These are phyloP conservation scores for Pachliopta kotzebuea DNA, from an alignment of 2,888 invertebrate species.

Conservation along the genomic window DNA sequence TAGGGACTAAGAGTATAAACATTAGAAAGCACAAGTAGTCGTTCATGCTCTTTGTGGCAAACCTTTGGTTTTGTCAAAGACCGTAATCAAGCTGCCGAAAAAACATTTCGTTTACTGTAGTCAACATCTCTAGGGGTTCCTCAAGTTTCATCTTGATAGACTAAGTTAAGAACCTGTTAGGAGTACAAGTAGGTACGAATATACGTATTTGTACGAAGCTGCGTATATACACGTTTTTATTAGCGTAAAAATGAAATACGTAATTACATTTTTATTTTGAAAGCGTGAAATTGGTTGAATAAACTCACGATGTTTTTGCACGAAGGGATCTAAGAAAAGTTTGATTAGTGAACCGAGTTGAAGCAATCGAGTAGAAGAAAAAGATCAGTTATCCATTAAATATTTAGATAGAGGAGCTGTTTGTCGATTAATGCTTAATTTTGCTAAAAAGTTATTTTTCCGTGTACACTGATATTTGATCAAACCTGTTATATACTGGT, in stretches of 20 bases:
- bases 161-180: too few species aligned
- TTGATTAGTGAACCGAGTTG: constrained; percentile 16
- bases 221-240: neutral
- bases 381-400: constrained; percentile 27
- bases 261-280: neutral
- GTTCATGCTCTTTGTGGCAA: too few species aligned
- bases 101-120: too few species aligned
- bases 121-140: too few species aligned
- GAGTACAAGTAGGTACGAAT: too few species aligned
- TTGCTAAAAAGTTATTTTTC: neutral
- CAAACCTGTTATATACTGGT: too few species aligned
- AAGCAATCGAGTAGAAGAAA: constrained; percentile 23
- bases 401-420: constrained; percentile 10
- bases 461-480: neutral
- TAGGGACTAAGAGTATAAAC: too few species aligned
- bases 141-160: too few species aligned
- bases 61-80: too few species aligned
- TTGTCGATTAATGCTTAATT: constrained; percentile 13
- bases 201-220: too few species aligned
- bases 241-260: neutral
- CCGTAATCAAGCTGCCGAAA: too few species aligned
- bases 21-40: too few species aligned
- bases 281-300: constrained; percentile 7
- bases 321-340: constrained; percentile 18
- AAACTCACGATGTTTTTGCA: constrained; percentile 12